Percentiles rank a stretch among this genome's conserved stretches.
Conservation (phyloP, 1,140 invertebrate species). For the Danaus melanippus region DNA sequence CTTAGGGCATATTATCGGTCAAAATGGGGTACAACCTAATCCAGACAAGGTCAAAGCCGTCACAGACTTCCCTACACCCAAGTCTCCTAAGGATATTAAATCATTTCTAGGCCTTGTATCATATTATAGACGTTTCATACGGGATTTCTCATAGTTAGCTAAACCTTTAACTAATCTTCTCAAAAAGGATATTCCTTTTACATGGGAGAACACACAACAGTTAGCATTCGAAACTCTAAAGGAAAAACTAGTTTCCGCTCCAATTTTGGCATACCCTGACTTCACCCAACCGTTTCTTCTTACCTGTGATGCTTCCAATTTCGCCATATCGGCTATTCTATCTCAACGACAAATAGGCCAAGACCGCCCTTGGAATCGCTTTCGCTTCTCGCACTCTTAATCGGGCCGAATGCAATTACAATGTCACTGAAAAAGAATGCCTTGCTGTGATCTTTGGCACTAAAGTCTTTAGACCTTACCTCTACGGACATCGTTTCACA, state of each 20-base stretch:
- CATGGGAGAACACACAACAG: no score
- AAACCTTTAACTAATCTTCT: no score
- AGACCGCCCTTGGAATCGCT: conserved; percentile 1
- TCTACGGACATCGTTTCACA: neutral
- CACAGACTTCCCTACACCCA: no score
- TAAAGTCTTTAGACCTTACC: neutral
- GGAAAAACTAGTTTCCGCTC: neutral
- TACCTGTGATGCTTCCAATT: conserved; percentile 3
- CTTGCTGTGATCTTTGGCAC: neutral
- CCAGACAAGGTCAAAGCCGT: neutral
- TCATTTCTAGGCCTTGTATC: no score
- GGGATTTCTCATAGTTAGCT: no score
- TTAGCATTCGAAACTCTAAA: no score
- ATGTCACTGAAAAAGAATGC: conserved; percentile 1
- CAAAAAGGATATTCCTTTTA: no score
- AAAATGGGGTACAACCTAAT: neutral
- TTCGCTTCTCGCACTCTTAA: neutral
- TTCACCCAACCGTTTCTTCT: neutral
- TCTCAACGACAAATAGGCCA: conserved; percentile 1
- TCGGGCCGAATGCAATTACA: conserved; percentile 5
- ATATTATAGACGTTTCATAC: no score
- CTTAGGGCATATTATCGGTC: neutral
- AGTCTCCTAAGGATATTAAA: no score
- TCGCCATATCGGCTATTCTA: neutral
- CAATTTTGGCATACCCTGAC: conserved; percentile 1